These are phyloP conservation scores for Rhimphoctona megacephalus DNA, from an alignment of 2,888 invertebrate genomes.

Conservation along the genomic window DNA sequence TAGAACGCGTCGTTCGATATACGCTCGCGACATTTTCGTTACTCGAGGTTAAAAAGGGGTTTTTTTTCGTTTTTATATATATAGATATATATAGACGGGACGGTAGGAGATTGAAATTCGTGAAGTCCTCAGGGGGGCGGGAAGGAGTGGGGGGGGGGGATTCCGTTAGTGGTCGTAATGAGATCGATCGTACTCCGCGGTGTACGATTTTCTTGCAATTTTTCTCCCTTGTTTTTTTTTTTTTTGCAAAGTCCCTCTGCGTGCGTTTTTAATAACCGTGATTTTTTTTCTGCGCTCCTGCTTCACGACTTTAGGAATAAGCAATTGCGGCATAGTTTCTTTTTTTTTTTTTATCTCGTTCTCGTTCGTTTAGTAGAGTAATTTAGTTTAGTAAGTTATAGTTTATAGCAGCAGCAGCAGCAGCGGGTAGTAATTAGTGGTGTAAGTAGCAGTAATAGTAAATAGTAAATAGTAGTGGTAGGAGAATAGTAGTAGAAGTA, in stretches of 20 bases:
- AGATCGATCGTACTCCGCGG: slow-evolving; percentile 83
- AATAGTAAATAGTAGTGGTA: slow-evolving; percentile 71
- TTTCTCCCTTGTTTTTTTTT: slow-evolving; percentile 50
- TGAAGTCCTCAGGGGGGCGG: slow-evolving; percentile 13
- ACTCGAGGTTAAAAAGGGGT: slow-evolving; percentile 72
- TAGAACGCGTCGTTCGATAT: slow-evolving; percentile 74
- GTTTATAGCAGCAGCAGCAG: slow-evolving; percentile 66
- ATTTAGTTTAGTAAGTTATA: slow-evolving; percentile 69
- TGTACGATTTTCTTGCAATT: slow-evolving; percentile 77
- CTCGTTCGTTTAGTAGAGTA: slow-evolving; percentile 65
- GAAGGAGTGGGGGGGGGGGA: slow-evolving; percentile 59
- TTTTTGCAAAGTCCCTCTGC: slow-evolving; percentile 67
- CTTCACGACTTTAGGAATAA: slow-evolving; percentile 78
- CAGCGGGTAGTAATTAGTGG: slow-evolving; percentile 73
- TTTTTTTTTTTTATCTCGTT: slow-evolving; percentile 36
- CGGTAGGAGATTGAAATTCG: slow-evolving; percentile 54
- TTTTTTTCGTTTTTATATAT: not conserved
- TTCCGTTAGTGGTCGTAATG: slow-evolving; percentile 82
- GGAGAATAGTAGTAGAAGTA: slow-evolving; percentile 72
- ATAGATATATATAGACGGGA: slow-evolving; percentile 6
- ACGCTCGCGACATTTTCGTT: slow-evolving; percentile 22
- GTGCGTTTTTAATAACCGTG: slow-evolving; percentile 30
- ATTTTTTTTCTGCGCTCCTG: slow-evolving; percentile 30
- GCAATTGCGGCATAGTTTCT: slow-evolving; percentile 79
- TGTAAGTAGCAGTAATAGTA: slow-evolving; percentile 71